Evolutionary conservation across 2,113 vertebrate species (phyloP), one percentile per base, ranked within the genome.

Genomic region (Ctenodactylus gundi): DNA sequence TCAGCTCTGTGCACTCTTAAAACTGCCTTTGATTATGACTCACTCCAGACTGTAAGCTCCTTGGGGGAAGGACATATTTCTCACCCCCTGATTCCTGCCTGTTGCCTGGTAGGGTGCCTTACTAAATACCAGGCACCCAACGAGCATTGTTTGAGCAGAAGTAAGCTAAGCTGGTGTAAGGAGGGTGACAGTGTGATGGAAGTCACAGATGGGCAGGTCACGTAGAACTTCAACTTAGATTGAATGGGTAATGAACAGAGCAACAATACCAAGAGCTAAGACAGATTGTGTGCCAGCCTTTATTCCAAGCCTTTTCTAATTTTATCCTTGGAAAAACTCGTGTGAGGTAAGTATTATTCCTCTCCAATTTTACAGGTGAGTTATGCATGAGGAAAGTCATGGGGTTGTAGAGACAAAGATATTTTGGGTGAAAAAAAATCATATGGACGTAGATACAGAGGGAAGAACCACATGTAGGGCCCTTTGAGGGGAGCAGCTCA

Each of bases 301-400:
- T 51, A 23, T 91, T 80, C 90, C 84, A 91, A 87, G 70, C 11
- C 62, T 51, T 86, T 94, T 92, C 93, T 95, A 85, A 93, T 88
- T 96, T 95, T 94, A 85, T 88, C 88, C 80, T 92, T 87, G 90
- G 87, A 93, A 93, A 94, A 94, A 29, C 82, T 65, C 68, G n/a
- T 91, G 2, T 41, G 76, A 93, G 49, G 84, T 72, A 76, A 76
- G 85, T 76, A 34, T 84, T 67, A 81, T 84, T 81, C 62, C 92
- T 81, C 34, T 93, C 53, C 70, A 86, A 20, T 94, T 90, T 91
- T 93, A 81, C 80, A 96, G 85, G 90, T 92, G 60, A 95, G 67
- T 88, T 76, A 81, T 44, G n/a, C 72, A 80, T 93, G 88, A 88
- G 39, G 46, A 73, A 67, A 72, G 46, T 90, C 83, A 51, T 80